A percentile compares a stretch with the other conserved stretches of the same genome.
Conservation (phyloP, 1,140 invertebrate species). For the Heliconius hewitsoni region DNA sequence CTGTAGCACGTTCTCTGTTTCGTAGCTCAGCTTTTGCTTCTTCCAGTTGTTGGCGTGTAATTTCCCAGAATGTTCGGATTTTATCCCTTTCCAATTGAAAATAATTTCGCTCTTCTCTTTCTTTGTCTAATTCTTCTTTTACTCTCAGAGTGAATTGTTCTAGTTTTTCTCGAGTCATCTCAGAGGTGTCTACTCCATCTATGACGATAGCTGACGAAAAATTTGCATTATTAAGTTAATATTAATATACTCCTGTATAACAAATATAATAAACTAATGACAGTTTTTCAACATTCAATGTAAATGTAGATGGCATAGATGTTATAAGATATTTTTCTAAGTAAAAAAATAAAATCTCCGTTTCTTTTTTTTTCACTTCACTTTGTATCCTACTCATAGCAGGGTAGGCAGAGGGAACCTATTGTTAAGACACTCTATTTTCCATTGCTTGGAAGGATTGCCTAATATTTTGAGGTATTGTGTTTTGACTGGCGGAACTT, state of each 20-base stretch:
- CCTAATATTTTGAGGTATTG: too few species aligned
- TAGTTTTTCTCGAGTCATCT: conserved; percentile 96
- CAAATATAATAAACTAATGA: too few species aligned
- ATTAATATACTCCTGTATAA: neutral
- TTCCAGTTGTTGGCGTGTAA: conserved; percentile 90
- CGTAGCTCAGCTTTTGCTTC: conserved; percentile 89
- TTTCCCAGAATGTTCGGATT: conserved; percentile 96
- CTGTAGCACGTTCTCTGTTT: conserved; percentile 93
- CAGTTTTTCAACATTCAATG: too few species aligned
- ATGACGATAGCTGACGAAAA: conserved; percentile 84
- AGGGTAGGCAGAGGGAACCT: too few species aligned
- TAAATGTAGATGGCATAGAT: neutral
- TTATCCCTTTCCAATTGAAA: conserved; percentile 98
- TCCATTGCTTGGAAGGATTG: too few species aligned
- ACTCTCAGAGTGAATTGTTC: conserved; percentile 93
- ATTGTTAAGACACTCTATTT: too few species aligned
- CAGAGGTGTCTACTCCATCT: conserved; percentile 94
- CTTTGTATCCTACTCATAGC: too few species aligned
- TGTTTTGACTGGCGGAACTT: too few species aligned
- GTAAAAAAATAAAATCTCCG: too few species aligned
- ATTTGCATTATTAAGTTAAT: neutral
- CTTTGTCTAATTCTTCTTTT: conserved; percentile 95
- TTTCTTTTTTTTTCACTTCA: too few species aligned
- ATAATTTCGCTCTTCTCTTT: conserved; percentile 96
- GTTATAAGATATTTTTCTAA: neutral